Percentiles rank a stretch among this genome's conserved stretches.
phyloP scores from a whole-genome alignment of 2,797 vertebrate genomes.

The Cyprinodon diabolis region DNA sequence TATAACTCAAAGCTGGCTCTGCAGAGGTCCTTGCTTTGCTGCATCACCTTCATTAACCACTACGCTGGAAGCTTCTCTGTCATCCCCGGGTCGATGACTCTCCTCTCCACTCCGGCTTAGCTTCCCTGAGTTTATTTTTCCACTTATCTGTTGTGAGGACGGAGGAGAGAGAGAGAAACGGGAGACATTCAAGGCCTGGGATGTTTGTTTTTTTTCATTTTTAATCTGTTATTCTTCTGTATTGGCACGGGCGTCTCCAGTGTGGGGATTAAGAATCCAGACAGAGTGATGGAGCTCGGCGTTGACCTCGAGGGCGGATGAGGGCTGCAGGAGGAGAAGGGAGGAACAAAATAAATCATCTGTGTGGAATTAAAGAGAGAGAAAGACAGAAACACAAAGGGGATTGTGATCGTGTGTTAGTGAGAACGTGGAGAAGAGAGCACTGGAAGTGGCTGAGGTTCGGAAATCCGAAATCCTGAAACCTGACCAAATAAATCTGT shows the following conservation, averaged over 20 bases:
- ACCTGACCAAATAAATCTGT: constrained; percentile 48
- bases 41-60: constrained; percentile 68
- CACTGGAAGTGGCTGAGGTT: constrained; percentile 13
- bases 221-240: constrained; percentile 71
- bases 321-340: constrained; percentile 54
- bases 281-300: constrained; percentile 71
- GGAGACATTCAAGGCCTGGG: constrained; percentile 40
- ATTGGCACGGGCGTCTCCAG: constrained; percentile 71
- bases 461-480: constrained; percentile 39
- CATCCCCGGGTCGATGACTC: constrained; percentile 56
- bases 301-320: constrained; percentile 64
- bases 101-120: constrained; percentile 52
- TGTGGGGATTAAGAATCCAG: constrained; percentile 70
- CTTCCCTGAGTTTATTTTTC: constrained; percentile 63
- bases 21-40: constrained; percentile 53
- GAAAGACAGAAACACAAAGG: constrained; percentile 51
- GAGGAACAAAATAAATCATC: constrained; percentile 72
- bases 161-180: constrained; percentile 32
- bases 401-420: constrained; percentile 27
- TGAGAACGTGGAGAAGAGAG: constrained; percentile 24
- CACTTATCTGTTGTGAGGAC: constrained; percentile 64
- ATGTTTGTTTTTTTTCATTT: constrained; percentile 35
- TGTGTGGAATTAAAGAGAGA: constrained; percentile 64
- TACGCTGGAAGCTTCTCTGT: constrained; percentile 55
- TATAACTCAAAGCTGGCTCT: constrained; percentile 61